A percentile compares a stretch with the other conserved stretches of the same genome.
phyloP scores from a whole-genome alignment of 1,140 invertebrate species.

The Lepidotrigona ventralis region DNA sequence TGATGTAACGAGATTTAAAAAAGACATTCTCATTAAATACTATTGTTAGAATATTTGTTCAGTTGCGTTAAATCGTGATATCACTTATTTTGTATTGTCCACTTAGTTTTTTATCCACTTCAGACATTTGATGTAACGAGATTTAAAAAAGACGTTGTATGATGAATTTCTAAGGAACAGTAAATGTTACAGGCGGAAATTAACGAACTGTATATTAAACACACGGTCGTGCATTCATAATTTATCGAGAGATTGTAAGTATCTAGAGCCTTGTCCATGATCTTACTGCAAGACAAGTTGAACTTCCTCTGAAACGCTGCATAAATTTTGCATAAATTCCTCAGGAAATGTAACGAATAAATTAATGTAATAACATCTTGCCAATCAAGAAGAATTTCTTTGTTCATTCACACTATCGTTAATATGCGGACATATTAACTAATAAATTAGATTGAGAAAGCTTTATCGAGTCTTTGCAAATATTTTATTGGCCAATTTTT shows the following conservation, averaged over 20 bases:
- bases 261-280: constrained; percentile 45
- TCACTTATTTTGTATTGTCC: not conserved
- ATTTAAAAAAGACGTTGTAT: too few relatives aligned
- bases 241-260: constrained; percentile 31
- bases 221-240: constrained; percentile 27
- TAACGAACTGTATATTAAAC: not conserved
- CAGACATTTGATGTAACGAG: too few relatives aligned
- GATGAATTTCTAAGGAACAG: not conserved
- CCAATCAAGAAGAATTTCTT: not conserved
- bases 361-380: constrained; percentile 8
- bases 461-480: not conserved
- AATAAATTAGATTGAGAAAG: not conserved
- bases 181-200: not conserved
- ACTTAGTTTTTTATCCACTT: too few relatives aligned
- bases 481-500: not conserved
- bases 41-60: not conserved
- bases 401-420: not conserved
- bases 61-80: not conserved
- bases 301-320: constrained; percentile 20
- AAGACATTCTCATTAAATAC: not conserved
- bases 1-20: too few relatives aligned
- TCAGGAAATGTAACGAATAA: not conserved
- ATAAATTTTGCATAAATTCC: constrained; percentile 24
- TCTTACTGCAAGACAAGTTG: constrained; percentile 29
- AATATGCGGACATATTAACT: not conserved